phyloP scores from a whole-genome alignment of 2,113 vertebrate genomes.

The Ellobius talpinus region DNA sequence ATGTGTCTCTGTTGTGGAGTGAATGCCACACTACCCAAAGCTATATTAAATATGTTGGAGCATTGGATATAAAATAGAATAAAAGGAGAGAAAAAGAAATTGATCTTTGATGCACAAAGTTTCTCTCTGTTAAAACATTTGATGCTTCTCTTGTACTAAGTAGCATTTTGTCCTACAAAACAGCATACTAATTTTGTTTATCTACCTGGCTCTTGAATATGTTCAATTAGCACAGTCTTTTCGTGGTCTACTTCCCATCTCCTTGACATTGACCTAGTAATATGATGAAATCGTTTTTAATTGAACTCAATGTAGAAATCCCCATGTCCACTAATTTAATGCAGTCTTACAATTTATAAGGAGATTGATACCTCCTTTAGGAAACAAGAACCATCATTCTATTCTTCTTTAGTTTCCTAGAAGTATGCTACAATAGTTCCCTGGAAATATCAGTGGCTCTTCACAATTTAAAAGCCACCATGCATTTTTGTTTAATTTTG shows the following conservation, averaged over 20 bases:
- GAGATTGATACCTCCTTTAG: neutral
- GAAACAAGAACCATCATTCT: slow-evolving; percentile 21
- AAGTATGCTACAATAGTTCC: neutral
- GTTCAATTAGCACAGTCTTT: neutral
- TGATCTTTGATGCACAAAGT: neutral
- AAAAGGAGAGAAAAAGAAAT: neutral
- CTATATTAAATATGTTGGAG: neutral
- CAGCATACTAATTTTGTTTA: neutral
- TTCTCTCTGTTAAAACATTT: neutral
- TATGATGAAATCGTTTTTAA: neutral
- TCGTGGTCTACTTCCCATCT: neutral
- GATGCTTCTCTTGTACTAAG: neutral
- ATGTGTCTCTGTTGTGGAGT: neutral
- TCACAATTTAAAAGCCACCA: neutral
- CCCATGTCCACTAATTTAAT: slow-evolving; percentile 1
- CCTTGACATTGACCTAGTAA: slow-evolving; percentile 16
- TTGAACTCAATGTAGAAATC: neutral
- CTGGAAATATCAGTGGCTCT: neutral
- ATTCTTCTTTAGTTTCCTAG: neutral
- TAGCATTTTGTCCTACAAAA: neutral
- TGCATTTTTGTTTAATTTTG: slow-evolving; percentile 10
- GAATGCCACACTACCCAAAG: neutral
- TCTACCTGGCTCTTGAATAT: neutral
- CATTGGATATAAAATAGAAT: neutral
- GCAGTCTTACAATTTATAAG: slow-evolving; percentile 33